phyloP scores from a whole-genome alignment of 2,113 vertebrate genomes.

The Ceyx margarethae region DNA sequence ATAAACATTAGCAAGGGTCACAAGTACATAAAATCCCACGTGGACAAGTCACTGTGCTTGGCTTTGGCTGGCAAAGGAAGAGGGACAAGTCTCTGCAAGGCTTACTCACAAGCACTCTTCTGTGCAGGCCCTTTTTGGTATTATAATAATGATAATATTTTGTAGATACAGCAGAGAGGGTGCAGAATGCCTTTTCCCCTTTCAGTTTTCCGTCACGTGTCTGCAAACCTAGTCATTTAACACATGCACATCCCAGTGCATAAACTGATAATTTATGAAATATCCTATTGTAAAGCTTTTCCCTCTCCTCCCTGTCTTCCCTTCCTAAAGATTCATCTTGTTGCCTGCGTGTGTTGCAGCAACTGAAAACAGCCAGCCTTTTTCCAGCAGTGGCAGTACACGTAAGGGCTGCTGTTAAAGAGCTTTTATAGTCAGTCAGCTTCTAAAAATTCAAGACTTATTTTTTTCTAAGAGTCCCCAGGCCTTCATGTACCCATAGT shows the following conservation, averaged over 20 bases:
- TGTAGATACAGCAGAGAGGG: neutral
- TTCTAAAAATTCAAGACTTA: neutral
- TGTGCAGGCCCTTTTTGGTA: neutral
- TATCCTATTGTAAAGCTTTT: neutral
- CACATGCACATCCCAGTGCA: neutral
- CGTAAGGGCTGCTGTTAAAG: neutral
- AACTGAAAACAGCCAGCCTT: neutral
- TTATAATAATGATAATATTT: neutral
- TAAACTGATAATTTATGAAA: neutral
- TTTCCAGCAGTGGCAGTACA: neutral
- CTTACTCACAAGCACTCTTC: neutral
- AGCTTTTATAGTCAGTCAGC: neutral
- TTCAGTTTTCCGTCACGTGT: accelerated
- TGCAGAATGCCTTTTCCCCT: neutral
- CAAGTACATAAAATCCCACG: neutral
- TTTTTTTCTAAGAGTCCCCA: neutral
- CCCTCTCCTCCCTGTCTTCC: neutral
- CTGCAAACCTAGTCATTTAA: neutral
- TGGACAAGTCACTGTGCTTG: neutral
- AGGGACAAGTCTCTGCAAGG: neutral
- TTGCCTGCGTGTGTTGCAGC: neutral
- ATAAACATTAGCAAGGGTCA: conserved; percentile 64
- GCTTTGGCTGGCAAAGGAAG: neutral
- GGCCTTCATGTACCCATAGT: accelerated
- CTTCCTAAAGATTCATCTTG: neutral